phyloP scores from a whole-genome alignment of 2,113 vertebrate species.

The Oncorhynchus nerka region DNA sequence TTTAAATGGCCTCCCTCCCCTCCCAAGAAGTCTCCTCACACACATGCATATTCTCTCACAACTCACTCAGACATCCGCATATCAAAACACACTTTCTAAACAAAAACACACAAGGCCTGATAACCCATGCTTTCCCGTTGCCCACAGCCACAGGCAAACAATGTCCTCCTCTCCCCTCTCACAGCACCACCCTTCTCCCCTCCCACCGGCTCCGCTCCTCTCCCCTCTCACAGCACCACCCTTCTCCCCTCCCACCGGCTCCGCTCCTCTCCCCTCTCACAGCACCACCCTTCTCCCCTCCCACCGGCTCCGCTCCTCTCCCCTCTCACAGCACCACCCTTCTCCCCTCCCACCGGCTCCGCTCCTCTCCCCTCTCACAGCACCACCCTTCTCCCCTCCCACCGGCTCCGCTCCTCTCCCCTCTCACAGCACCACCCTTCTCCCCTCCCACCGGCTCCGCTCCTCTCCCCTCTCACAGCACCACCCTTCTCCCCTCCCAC shows the following conservation, averaged over 20 bases:
- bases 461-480: no score
- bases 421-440: constrained; percentile 44
- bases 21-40: constrained; percentile 53
- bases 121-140: constrained; percentile 78
- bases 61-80: constrained; percentile 59
- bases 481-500: no score
- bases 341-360: constrained; percentile 65
- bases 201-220: constrained; percentile 71
- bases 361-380: constrained; percentile 67
- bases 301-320: constrained; percentile 70
- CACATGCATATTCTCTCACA: constrained; percentile 32
- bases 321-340: constrained; percentile 47
- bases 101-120: constrained; percentile 66
- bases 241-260: constrained; percentile 63
- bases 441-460: constrained; percentile 67
- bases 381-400: constrained; percentile 56
- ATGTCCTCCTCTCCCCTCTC: constrained; percentile 69
- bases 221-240: constrained; percentile 54
- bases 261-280: constrained; percentile 68
- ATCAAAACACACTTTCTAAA: constrained; percentile 68
- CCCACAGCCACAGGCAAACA: constrained; percentile 80
- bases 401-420: constrained; percentile 68
- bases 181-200: constrained; percentile 42
- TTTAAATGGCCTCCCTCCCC: constrained; percentile 65
- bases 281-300: constrained; percentile 48